Evolutionary conservation across 2,797 vertebrate genomes (phyloP).

Genomic region (Pseudomugil gertrudae): DNA sequence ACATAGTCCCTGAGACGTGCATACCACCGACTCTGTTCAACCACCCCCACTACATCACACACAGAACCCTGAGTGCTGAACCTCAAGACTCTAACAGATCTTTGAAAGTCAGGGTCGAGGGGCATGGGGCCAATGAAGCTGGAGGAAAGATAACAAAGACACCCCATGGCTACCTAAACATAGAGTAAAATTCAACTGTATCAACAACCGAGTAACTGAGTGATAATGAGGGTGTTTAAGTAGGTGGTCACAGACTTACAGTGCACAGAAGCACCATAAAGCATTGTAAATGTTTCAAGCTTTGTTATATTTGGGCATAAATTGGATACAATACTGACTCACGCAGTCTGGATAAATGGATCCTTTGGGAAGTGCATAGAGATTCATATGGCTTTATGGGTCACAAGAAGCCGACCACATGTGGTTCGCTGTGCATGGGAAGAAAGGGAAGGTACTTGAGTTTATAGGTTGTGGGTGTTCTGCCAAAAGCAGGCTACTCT

Average conservation of each 20-base stretch:
- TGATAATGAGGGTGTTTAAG: slow-evolving; percentile 50
- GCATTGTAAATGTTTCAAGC: slow-evolving; percentile 15
- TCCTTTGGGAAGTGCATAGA: slow-evolving; percentile 18
- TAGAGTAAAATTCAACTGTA: slow-evolving; percentile 73
- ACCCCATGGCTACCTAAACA: slow-evolving; percentile 77
- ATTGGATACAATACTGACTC: slow-evolving; percentile 30
- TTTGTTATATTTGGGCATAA: slow-evolving; percentile 21
- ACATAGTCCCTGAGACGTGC: slow-evolving; percentile 19
- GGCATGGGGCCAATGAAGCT: slow-evolving; percentile 55
- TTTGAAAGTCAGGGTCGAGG: slow-evolving; percentile 54
- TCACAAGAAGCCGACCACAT: slow-evolving; percentile 43
- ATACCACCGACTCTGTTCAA: slow-evolving; percentile 16
- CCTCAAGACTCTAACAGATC: slow-evolving; percentile 49
- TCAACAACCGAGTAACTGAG: slow-evolving; percentile 67
- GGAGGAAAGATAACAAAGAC: slow-evolving; percentile 71
- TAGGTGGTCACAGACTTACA: slow-evolving; percentile 26
- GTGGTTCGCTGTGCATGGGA: slow-evolving; percentile 57
- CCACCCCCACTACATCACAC: slow-evolving; percentile 11
- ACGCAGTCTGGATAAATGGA: slow-evolving; percentile 12
- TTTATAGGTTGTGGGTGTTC: slow-evolving; percentile 65
- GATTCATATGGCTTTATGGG: slow-evolving; percentile 49
- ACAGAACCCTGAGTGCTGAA: slow-evolving; percentile 8
- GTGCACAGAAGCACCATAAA: slow-evolving; percentile 1
- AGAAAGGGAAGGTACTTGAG: slow-evolving; percentile 52
- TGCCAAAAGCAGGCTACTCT: slow-evolving; percentile 67